These are phyloP conservation scores for Arvicanthis niloticus DNA, from an alignment of 2,113 vertebrate species.

Conservation along the genomic window DNA sequence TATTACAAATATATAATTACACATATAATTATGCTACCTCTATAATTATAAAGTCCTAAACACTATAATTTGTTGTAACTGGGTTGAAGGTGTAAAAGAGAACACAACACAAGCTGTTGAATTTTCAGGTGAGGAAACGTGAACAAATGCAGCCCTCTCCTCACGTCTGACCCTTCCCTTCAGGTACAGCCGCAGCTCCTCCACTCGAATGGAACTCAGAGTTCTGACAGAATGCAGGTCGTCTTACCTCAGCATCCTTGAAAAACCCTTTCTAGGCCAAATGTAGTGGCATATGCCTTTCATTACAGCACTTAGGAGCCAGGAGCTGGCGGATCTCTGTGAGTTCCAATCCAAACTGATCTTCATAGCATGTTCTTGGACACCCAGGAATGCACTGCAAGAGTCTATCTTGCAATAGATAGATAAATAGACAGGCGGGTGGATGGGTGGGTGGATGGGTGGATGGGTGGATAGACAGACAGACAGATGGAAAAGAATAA, in stretches of 20 bases:
- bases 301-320: neutral
- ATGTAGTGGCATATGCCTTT: neutral
- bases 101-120: neutral
- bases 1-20: neutral
- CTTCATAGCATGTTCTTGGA: neutral
- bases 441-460: no score
- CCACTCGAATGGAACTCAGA: neutral
- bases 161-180: neutral
- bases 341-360: neutral
- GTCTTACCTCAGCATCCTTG: neutral
- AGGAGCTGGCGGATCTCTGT: neutral
- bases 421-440: neutral
- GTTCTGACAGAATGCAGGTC: neutral
- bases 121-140: neutral
- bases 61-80: neutral
- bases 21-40: neutral
- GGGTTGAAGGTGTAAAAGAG: constrained; percentile 28
- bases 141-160: neutral
- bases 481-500: no score
- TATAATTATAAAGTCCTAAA: constrained; percentile 10
- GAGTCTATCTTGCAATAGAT: neutral
- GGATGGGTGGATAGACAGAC: no score
- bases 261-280: neutral
- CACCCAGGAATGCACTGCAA: neutral
- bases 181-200: neutral